Evolutionary conservation across 2,113 vertebrate genomes (phyloP).

Genomic region (Psophia crepitans): DNA sequence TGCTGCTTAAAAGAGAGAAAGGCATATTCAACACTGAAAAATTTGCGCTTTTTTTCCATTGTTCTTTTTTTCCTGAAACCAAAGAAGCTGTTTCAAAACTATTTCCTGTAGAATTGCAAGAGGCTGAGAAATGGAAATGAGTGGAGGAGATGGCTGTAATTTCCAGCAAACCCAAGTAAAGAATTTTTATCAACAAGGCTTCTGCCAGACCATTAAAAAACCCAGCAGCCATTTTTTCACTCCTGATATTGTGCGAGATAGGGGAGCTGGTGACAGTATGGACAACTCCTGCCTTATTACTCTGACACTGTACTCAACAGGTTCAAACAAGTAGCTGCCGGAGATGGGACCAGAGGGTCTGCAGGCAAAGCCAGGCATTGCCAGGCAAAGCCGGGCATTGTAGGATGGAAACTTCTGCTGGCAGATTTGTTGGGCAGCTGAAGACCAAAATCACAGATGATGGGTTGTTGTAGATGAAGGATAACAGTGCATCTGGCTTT

Average conservation of each 20-base stretch:
- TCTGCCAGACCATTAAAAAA: conserved; percentile 23
- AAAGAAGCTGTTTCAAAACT: not conserved
- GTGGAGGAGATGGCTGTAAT: not conserved
- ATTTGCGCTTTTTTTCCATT: not conserved
- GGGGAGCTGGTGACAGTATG: not conserved
- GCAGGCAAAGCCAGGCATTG: not conserved
- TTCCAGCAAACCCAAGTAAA: conserved; percentile 28
- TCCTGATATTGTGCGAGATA: not conserved
- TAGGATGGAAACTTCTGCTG: not conserved
- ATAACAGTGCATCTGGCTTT: not conserved
- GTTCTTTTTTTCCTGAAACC: not conserved
- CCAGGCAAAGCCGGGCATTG: not conserved
- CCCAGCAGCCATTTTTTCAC: conserved; percentile 21
- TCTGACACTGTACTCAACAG: not conserved
- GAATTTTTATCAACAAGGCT: conserved; percentile 1
- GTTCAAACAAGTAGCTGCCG: not conserved
- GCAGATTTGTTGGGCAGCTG: not conserved
- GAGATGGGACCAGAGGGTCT: not conserved
- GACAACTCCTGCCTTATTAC: conserved; percentile 18
- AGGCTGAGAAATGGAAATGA: not conserved
- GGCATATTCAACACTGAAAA: not conserved
- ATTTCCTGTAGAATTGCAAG: not conserved
- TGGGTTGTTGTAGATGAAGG: not conserved
- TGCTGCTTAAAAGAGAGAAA: not conserved
- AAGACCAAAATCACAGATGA: not conserved